A percentile compares a stretch with the other conserved stretches of the same genome.
Conservation (phyloP, 2,113 vertebrate species). For the Andinoacara biseriatus region DNA sequence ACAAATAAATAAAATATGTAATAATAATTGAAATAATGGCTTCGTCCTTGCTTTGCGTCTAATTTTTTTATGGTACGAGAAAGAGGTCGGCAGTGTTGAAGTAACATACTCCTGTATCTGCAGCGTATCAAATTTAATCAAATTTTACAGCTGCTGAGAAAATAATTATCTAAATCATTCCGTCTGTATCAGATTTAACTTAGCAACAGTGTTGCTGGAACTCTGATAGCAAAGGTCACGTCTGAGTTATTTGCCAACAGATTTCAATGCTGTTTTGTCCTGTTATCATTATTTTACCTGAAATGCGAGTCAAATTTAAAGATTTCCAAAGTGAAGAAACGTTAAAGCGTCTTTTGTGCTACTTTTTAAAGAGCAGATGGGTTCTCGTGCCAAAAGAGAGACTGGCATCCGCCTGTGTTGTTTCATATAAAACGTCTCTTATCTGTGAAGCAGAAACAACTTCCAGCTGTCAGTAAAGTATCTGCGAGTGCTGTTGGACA, state of each 20-base stretch:
- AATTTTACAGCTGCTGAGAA: background rate
- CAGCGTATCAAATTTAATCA: background rate
- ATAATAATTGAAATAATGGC: background rate
- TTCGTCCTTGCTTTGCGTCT: background rate
- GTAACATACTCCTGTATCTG: background rate
- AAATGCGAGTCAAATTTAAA: background rate
- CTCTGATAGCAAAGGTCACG: background rate
- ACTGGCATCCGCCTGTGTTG: too few species aligned
- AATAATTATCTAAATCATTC: background rate
- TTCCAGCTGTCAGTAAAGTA: too few species aligned
- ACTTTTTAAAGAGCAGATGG: background rate
- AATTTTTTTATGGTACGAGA: background rate
- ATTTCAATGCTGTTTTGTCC: background rate
- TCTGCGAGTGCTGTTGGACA: too few species aligned
- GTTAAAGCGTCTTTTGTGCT: background rate
- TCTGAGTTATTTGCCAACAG: background rate
- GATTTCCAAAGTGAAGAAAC: background rate
- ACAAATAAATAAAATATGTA: constrained; percentile 49
- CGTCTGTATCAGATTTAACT: background rate
- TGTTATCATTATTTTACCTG: background rate
- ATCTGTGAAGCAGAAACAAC: background rate
- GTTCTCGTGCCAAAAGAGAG: background rate
- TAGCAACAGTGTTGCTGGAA: background rate
- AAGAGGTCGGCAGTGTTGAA: background rate
- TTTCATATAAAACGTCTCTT: background rate